Conservation (phyloP, 2,888 invertebrate species). For the Neoaliturus tenellus region DNA sequence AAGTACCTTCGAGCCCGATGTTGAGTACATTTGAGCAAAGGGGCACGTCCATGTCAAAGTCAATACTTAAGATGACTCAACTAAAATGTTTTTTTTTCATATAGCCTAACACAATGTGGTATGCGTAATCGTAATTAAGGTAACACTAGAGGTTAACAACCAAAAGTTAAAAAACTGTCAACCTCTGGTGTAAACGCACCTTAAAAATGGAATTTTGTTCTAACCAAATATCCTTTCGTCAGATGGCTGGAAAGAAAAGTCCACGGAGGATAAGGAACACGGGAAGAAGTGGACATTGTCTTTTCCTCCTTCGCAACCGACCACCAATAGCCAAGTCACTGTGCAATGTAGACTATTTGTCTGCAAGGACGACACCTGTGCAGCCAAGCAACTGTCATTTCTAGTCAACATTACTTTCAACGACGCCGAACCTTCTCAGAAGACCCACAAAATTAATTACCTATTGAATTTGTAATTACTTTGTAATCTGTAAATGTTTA, state of each 20-base stretch:
- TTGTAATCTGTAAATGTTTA: too few relatives aligned
- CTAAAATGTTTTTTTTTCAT: too few relatives aligned
- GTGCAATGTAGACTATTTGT: constrained; percentile 12
- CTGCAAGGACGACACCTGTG: neutral
- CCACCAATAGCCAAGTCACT: neutral
- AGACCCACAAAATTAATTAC: neutral
- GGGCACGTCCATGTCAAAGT: too few relatives aligned
- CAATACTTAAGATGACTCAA: too few relatives aligned
- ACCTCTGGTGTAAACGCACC: too few relatives aligned
- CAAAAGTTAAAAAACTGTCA: too few relatives aligned
- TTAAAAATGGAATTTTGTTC: too few relatives aligned
- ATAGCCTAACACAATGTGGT: too few relatives aligned
- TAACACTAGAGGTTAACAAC: too few relatives aligned
- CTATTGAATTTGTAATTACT: neutral
- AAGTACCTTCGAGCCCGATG: too few relatives aligned
- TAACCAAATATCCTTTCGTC: neutral
- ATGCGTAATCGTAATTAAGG: too few relatives aligned
- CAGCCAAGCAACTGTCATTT: neutral
- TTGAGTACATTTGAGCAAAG: too few relatives aligned
- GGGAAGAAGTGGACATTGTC: neutral
- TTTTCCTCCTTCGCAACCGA: neutral
- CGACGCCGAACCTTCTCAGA: neutral
- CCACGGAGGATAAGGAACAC: neutral
- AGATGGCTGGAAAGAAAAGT: neutral
- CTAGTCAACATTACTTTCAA: neutral